Percentiles rank a stretch among this genome's conserved stretches.
Conservation (phyloP, 2,888 invertebrate genomes). For the Atrina japonica region DNA sequence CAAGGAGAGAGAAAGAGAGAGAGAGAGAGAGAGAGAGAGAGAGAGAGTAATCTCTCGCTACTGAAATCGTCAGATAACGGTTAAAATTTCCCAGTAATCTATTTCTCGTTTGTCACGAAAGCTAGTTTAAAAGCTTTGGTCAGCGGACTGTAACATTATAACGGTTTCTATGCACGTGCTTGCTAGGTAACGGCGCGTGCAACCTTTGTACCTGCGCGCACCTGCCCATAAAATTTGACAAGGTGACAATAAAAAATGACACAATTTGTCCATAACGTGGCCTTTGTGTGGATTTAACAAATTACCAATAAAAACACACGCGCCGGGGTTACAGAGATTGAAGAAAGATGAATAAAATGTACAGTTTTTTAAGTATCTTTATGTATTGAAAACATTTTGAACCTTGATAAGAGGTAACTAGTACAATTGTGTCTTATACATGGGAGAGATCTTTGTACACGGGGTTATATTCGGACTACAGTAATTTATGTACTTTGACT, state of each 20-base stretch:
- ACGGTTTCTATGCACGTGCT: conserved; percentile 40
- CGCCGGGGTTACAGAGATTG: too few species aligned
- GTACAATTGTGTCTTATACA: too few species aligned
- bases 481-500: too few species aligned
- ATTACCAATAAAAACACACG: too few species aligned
- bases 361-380: too few species aligned
- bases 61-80: not conserved
- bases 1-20: conserved; percentile 19
- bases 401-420: too few species aligned
- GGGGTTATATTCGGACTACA: too few species aligned
- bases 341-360: too few species aligned
- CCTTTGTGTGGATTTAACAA: conserved; percentile 13
- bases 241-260: conserved; percentile 27
- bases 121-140: conserved; percentile 3
- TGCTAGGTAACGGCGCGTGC: conserved; percentile 33
- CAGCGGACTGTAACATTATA: conserved; percentile 23
- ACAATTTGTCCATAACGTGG: conserved; percentile 14
- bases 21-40: conserved; percentile 15
- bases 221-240: conserved; percentile 35
- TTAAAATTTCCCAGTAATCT: too few species aligned
- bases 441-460: too few species aligned
- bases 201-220: conserved; percentile 31
- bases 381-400: too few species aligned
- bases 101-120: too few species aligned
- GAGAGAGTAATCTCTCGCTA: not conserved